Conservation (phyloP, 2,888 invertebrate species). For the Protonemura montana region DNA sequence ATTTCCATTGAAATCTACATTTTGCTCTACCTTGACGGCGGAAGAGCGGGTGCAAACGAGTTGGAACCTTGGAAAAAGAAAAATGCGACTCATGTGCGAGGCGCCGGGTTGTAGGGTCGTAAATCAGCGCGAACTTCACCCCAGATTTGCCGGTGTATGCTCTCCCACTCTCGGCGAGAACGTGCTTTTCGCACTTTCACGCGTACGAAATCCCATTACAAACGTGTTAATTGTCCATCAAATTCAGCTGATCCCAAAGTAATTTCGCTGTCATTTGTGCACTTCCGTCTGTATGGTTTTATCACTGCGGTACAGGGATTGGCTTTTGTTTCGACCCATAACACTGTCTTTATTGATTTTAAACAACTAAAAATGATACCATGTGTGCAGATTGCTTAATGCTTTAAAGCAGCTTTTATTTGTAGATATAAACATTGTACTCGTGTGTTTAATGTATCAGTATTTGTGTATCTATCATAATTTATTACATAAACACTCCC, state of each 20-base stretch:
- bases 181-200: neutral
- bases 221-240: conserved; percentile 14
- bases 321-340: too few species aligned
- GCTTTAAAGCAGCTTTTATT: too few species aligned
- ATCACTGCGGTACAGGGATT: neutral
- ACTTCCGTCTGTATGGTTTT: neutral
- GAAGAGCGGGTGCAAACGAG: neutral
- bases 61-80: neutral
- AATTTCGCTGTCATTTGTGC: neutral
- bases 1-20: neutral
- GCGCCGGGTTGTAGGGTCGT: neutral
- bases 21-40: neutral
- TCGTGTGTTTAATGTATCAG: too few species aligned
- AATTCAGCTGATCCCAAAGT: neutral
- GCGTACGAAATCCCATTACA: neutral
- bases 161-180: neutral
- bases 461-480: too few species aligned
- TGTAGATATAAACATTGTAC: too few species aligned
- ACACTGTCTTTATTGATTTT: neutral
- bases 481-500: too few species aligned
- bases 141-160: neutral
- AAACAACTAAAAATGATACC: neutral
- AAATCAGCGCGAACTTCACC: conserved; percentile 13
- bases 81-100: neutral
- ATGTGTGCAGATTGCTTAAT: too few species aligned